Evolutionary conservation across 1,140 invertebrate species (phyloP).

Genomic region (Leptinotarsa texana): DNA sequence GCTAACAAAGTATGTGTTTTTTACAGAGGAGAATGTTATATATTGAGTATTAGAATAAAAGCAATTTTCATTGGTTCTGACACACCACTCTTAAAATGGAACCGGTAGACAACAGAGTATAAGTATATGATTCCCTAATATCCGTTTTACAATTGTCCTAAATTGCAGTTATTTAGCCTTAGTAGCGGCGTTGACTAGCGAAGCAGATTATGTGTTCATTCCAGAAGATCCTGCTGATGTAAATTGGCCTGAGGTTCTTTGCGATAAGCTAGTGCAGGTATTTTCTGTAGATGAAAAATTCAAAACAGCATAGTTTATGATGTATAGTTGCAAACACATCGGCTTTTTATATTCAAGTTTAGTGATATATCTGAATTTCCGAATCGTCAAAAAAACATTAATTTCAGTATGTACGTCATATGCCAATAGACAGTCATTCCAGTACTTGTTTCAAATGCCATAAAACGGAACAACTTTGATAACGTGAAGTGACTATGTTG

Average conservation of each 20-base stretch:
- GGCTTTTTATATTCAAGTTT: background rate
- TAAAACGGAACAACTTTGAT: no score
- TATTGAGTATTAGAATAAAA: no score
- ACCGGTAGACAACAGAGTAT: conserved; percentile 1
- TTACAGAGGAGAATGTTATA: no score
- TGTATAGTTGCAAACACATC: background rate
- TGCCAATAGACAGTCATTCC: no score
- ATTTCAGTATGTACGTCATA: no score
- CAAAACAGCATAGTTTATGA: background rate
- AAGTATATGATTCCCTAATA: background rate
- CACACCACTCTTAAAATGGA: background rate
- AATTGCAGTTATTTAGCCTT: conserved; percentile 92
- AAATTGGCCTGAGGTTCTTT: conserved; percentile 90
- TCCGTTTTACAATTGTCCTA: background rate
- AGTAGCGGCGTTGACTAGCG: conserved; percentile 87
- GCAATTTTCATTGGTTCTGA: no score
- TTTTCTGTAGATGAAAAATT: background rate
- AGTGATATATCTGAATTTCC: conserved; percentile 6
- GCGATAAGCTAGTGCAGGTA: conserved; percentile 76
- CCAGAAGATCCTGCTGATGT: conserved; percentile 92
- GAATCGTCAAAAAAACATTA: no score
- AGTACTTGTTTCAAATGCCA: no score
- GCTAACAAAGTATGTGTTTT: no score
- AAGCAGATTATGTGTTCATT: conserved; percentile 96
- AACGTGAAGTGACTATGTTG: no score